Evolutionary conservation across 2,113 vertebrate species (phyloP).

Genomic region (Chamaetylas fuelleborni): DNA sequence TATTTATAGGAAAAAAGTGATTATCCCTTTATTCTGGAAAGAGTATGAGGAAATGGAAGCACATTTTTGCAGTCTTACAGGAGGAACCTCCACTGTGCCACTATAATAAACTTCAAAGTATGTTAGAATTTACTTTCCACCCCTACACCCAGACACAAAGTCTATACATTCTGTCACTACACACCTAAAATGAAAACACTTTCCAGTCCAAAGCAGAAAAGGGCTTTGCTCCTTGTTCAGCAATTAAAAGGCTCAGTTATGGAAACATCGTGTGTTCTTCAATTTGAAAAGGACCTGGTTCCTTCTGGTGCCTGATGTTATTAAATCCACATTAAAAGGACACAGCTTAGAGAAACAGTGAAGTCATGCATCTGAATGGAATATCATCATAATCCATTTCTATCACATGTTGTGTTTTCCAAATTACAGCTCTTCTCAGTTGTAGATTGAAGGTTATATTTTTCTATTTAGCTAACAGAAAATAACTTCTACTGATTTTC

Average conservation of each 20-base stretch:
- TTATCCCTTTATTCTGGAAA: background rate
- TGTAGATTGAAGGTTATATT: background rate
- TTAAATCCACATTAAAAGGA: background rate
- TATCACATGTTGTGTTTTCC: constrained; percentile 5
- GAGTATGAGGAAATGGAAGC: background rate
- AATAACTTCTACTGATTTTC: background rate
- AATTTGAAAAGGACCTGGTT: background rate
- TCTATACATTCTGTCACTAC: constrained; percentile 22
- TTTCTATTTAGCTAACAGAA: constrained; percentile 21
- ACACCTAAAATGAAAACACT: background rate
- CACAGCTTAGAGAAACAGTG: background rate
- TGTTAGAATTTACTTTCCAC: background rate
- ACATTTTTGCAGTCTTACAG: background rate
- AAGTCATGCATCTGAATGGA: background rate
- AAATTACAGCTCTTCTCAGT: background rate
- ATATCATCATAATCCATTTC: background rate
- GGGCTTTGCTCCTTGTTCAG: background rate
- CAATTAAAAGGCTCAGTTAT: background rate
- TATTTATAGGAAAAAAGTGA: background rate
- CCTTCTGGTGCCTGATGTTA: background rate
- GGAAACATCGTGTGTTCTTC: background rate
- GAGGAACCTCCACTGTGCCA: background rate
- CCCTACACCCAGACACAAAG: background rate
- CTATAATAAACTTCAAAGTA: background rate
- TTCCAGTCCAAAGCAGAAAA: background rate